phyloP scores from a whole-genome alignment of 2,888 invertebrate species.

The Noctua comes region DNA sequence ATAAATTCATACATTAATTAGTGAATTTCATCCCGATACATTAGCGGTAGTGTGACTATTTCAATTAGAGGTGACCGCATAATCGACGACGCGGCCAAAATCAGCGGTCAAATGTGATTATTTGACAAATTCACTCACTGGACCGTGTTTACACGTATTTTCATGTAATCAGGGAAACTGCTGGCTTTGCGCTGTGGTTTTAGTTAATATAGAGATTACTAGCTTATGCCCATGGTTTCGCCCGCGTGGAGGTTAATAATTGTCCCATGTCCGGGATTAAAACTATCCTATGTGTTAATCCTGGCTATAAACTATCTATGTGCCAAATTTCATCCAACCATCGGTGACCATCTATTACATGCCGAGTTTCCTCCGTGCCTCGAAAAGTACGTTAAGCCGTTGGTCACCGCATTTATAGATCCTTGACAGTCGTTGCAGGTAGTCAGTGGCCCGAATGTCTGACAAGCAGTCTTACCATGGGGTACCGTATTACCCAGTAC shows the following conservation, averaged over 20 bases:
- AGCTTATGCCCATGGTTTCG: no score
- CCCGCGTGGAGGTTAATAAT: no score
- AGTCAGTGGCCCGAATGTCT: neutral
- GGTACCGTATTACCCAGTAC: neutral
- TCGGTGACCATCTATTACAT: neutral
- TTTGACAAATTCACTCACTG: conserved; percentile 41
- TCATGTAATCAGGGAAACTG: conserved; percentile 44
- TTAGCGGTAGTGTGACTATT: conserved; percentile 28
- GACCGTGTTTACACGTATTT: conserved; percentile 49
- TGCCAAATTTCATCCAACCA: no score
- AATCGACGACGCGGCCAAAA: conserved; percentile 34
- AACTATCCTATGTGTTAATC: no score
- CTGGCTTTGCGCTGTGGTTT: conserved; percentile 28
- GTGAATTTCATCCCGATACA: conserved; percentile 3
- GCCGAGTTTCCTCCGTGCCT: neutral
- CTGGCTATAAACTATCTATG: no score
- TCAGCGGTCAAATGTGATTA: conserved; percentile 44
- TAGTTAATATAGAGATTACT: neutral
- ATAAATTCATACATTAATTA: neutral
- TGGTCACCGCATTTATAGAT: no score
- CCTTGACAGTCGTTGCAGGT: neutral
- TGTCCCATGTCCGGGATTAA: no score
- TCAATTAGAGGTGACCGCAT: conserved; percentile 48
- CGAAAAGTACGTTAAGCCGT: neutral
- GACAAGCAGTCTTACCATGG: neutral